Evolutionary conservation across 2,888 invertebrate species (phyloP), one percentile per base, ranked within the genome.

Genomic region (Eupithecia centaureata): DNA sequence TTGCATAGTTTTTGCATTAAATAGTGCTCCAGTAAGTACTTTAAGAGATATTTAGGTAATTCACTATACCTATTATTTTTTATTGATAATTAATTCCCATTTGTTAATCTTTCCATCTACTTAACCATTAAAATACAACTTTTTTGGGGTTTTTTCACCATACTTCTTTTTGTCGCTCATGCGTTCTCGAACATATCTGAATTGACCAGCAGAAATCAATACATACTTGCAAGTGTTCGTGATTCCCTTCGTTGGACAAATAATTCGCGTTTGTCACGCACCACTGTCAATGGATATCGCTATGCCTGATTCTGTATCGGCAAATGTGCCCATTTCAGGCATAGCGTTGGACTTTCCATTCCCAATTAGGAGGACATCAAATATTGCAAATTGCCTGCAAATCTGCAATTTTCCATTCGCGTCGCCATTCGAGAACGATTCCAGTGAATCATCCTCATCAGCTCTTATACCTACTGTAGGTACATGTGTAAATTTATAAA

Each of bases 191-290:
- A n/a, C 10, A 42, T 10, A 18, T 18, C 47, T 18, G 47, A 47
- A 22, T 47, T 47, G 47, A 47, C 10, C 42, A 42, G 8, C 38
- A n/a, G 8, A 42, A 18, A 10, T 42, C 42, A 42, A 42, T 42
- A 18, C 18, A 42, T 7, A 42, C 15, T 22, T 28, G 18, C 35
- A 5, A 54, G 28, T 10, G 32, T 22, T 18, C 33, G 47, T 67
- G 63, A 47, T 56, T 63, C 22, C 59, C 33, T 27, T 60, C 63
- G 47, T 56, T 56, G 60, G 54, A 67, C 47, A 33, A 54, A 67
- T 63, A 60, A 60, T 60, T 60, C 47, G 59, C 54, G 28, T 61
- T 59, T 60, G 67, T 47, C 54, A 54, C 67, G 59, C 51, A 63
- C 22, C 56, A 22, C 32, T 32, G 52, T 18, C 35, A 65, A 61